Evolutionary conservation across 2,888 invertebrate genomes (phyloP).

Genomic region (Drosophila gaucha): DNA sequence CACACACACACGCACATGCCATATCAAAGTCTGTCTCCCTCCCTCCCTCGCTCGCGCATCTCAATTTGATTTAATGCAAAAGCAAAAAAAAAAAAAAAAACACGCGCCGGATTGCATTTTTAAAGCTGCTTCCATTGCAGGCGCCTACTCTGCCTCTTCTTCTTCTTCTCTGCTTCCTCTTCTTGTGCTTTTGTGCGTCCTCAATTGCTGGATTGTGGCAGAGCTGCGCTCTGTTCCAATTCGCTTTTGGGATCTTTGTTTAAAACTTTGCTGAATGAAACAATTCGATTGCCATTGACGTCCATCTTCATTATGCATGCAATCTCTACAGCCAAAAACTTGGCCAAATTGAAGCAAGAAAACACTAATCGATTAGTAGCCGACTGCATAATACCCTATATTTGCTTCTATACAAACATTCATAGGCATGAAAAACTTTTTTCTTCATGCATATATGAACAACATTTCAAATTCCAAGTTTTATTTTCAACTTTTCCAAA

Average conservation of each 20-base stretch:
- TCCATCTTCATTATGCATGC: conserved; percentile 71
- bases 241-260: conserved; percentile 28
- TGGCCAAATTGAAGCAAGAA: conserved; percentile 55
- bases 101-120: conserved; percentile 38
- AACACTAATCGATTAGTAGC: background rate
- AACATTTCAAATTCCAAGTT: too few species aligned
- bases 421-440: too few species aligned
- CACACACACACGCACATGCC: background rate
- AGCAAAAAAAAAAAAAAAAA: background rate
- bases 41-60: conserved; percentile 1
- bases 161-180: background rate
- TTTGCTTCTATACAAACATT: too few species aligned
- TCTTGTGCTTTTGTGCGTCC: background rate
- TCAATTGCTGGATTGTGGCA: conserved; percentile 29
- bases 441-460: too few species aligned
- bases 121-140: conserved; percentile 23
- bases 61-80: conserved; percentile 44
- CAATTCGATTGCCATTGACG: conserved; percentile 64
- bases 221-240: conserved; percentile 28
- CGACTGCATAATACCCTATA: background rate
- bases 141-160: conserved; percentile 2
- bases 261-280: conserved; percentile 45
- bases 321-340: conserved; percentile 50
- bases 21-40: background rate
- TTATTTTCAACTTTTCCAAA: too few species aligned